Evolutionary conservation across 2,797 vertebrate genomes (phyloP).

Genomic region (Masticophis lateralis): DNA sequence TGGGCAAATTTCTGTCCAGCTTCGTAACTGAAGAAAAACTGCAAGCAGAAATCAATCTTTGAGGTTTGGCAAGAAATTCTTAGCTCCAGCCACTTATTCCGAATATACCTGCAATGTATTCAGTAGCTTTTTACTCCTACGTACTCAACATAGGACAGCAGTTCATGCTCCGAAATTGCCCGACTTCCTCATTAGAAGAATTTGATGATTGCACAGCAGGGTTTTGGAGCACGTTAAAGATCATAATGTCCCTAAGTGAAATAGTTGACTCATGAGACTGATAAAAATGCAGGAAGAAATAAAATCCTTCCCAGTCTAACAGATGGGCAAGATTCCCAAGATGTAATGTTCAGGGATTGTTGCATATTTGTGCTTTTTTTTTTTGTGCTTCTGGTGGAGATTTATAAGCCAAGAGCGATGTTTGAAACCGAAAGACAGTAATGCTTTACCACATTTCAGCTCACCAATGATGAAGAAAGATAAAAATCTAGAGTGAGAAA

Average conservation of each 20-base stretch:
- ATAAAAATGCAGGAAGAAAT: not conserved
- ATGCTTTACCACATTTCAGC: not conserved
- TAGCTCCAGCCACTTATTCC: not conserved
- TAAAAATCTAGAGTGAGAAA: not conserved
- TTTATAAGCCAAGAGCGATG: rapidly evolving
- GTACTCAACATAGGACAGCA: not conserved
- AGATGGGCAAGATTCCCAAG: not conserved
- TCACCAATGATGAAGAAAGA: not conserved
- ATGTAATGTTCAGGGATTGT: not conserved
- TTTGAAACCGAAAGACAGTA: not conserved
- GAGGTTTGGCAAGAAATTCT: not conserved
- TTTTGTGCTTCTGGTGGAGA: not conserved
- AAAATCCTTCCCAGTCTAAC: not conserved
- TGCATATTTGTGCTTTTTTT: not conserved
- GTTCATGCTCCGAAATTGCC: not conserved
- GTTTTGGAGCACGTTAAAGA: not conserved
- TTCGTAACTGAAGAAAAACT: not conserved
- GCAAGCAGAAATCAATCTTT: not conserved
- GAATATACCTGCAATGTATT: not conserved
- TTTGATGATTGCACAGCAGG: not conserved
- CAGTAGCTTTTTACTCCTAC: not conserved
- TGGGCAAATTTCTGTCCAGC: not conserved
- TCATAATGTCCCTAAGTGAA: not conserved
- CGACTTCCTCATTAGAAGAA: not conserved
- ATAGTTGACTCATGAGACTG: not conserved